Evolutionary conservation across 1,140 invertebrate species (phyloP), one percentile per base, ranked within the genome.

Genomic region (Drosophila ironensis): DNA sequence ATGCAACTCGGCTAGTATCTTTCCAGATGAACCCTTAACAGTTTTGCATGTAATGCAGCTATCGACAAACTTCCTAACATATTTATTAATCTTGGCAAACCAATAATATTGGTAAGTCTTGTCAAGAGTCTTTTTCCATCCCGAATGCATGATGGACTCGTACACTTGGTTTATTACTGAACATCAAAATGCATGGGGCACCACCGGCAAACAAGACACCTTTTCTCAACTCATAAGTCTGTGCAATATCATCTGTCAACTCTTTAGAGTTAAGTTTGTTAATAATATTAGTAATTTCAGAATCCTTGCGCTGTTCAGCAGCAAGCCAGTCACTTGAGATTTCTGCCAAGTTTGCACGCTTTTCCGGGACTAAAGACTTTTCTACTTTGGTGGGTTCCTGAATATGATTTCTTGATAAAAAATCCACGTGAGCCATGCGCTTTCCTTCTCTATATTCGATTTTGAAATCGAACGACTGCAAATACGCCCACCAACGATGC

Each of bases 211-310:
- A 24, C 25, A 27, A 27, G 27, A 28, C 27, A 28, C 27, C 5
- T 53, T 35, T 25, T 42, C 38, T 52, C 9, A 41, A 14, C 24
- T 52, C 50, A 28, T 52, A 52, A 20, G 38, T 53, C 38, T 53
- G 37, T 12, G 19, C 38, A 41, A 53, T 11, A 42, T 53, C 50
- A 14, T 53, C 50, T 53, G 25, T 12, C 7, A 53, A 27, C 17
- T 53, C 27, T 40, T 28, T 42, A 2, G 19, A 42, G n/a, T 42
- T 53, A 12, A 53, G 25, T 38, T 42, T 53, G 17, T 24, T 53
- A n/a, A 33, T 20, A 9, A 50, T 14, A 24, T 50, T 35, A 38
- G 20, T 16, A n/a, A n/a, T n/a, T n/a, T n/a, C n/a, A 28, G 27
- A 41, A 42, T 42, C 50, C 38, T 28, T 38, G 7, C 38, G 50